Percentiles rank a stretch among this genome's conserved stretches.
Conservation (phyloP, 2,888 invertebrate species). For the Heteromurus nitidus region DNA sequence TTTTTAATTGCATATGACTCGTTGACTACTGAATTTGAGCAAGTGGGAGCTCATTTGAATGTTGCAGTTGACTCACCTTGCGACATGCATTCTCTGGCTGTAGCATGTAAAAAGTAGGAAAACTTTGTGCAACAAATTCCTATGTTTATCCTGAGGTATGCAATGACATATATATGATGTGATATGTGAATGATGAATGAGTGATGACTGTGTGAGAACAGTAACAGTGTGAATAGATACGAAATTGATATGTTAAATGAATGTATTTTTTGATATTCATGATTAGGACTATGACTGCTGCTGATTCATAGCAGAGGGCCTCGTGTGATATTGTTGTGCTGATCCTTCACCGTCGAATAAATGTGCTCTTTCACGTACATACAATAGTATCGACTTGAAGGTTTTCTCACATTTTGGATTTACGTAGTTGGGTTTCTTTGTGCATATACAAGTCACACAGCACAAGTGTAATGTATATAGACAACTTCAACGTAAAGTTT, state of each 20-base stretch:
- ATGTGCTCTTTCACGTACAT: not conserved
- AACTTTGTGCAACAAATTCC: not conserved
- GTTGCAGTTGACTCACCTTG: not conserved
- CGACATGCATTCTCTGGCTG: too few relatives aligned
- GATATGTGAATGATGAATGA: too few relatives aligned
- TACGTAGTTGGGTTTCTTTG: not conserved
- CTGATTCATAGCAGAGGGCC: not conserved
- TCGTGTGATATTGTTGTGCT: not conserved
- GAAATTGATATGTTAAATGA: not conserved
- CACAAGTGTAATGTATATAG: not conserved
- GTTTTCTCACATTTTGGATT: not conserved
- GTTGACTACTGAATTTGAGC: not conserved
- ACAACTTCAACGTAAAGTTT: too few relatives aligned
- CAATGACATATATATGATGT: not conserved
- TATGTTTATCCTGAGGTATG: not conserved
- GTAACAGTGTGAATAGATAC: not conserved
- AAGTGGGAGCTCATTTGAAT: not conserved
- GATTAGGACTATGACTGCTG: slow-evolving; percentile 19
- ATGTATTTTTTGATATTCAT: not conserved
- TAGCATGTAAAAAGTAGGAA: not conserved
- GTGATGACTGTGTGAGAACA: too few relatives aligned
- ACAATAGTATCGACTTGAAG: not conserved
- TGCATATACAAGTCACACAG: not conserved
- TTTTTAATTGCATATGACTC: slow-evolving; percentile 3
- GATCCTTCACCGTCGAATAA: not conserved